phyloP scores from a whole-genome alignment of 1,140 invertebrate genomes.

The Nasonia vitripennis region DNA sequence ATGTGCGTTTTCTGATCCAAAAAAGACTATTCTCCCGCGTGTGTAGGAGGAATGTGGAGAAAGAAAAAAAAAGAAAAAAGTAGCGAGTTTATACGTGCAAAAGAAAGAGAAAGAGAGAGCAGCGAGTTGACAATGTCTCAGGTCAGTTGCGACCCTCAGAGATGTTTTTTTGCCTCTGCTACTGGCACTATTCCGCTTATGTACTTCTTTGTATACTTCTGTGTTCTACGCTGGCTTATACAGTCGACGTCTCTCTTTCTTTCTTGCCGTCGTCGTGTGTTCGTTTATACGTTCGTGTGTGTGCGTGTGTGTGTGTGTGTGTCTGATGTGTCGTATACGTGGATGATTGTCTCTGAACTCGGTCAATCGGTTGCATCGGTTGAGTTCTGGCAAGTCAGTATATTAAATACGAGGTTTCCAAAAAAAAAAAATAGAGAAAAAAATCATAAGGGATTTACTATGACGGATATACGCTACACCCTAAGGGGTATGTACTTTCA shows the following conservation, averaged over 20 bases:
- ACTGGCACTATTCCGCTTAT: not conserved
- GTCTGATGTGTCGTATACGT: not conserved
- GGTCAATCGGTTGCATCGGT: slow-evolving; percentile 5
- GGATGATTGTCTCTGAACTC: not conserved
- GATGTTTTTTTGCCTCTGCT: slow-evolving; percentile 13
- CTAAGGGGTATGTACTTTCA: slow-evolving; percentile 9
- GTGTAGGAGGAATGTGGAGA: not conserved
- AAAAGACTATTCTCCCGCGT: not conserved
- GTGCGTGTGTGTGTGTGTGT: not conserved
- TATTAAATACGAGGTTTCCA: no score
- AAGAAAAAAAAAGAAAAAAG: not conserved
- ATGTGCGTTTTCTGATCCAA: not conserved
- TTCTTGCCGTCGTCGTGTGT: not conserved
- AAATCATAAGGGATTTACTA: slow-evolving; percentile 25
- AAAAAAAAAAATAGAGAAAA: slow-evolving; percentile 9
- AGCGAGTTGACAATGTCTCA: slow-evolving; percentile 7
- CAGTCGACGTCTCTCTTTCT: not conserved
- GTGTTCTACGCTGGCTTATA: not conserved
- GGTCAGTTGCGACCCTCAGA: not conserved
- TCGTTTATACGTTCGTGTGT: not conserved
- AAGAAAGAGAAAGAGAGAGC: not conserved
- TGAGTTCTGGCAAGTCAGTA: not conserved
- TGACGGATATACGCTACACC: slow-evolving; percentile 21
- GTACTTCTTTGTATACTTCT: slow-evolving; percentile 19
- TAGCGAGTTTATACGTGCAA: not conserved